Conservation (phyloP, 2,888 invertebrate genomes). For the Lycophotia porphyrea region DNA sequence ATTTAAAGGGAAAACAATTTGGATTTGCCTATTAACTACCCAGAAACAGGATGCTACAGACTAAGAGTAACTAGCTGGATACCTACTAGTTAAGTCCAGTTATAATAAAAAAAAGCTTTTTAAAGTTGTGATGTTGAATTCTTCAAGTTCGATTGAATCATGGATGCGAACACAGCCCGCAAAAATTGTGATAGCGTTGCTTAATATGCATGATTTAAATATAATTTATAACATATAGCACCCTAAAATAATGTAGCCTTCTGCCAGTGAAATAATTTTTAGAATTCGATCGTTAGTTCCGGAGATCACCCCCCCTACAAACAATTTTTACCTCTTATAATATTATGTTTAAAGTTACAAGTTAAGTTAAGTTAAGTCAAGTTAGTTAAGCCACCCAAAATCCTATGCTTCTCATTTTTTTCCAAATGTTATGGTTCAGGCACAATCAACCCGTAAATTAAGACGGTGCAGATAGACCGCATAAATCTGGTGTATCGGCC, state of each 20-base stretch:
- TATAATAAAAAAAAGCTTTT: neutral
- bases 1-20: neutral
- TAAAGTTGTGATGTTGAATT: neutral
- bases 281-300: too few species aligned
- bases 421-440: conserved; percentile 38
- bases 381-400: neutral
- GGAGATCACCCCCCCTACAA: too few species aligned
- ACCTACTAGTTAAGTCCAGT: neutral
- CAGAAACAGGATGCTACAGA: neutral
- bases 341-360: too few species aligned
- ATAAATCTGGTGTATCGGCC: conserved; percentile 79
- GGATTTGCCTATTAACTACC: neutral
- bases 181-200: too few species aligned
- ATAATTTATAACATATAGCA: too few species aligned
- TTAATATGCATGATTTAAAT: too few species aligned
- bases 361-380: too few species aligned
- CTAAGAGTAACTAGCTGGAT: too few species aligned
- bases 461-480: conserved; percentile 72
- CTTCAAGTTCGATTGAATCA: neutral
- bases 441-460: conserved; percentile 73
- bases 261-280: too few species aligned
- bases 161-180: too few species aligned
- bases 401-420: neutral
- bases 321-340: too few species aligned
- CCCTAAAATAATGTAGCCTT: too few species aligned